Base-by-base conservation (phyloP, 2,888 invertebrate genomes). In the Minunthozetes semirufus region DNA sequence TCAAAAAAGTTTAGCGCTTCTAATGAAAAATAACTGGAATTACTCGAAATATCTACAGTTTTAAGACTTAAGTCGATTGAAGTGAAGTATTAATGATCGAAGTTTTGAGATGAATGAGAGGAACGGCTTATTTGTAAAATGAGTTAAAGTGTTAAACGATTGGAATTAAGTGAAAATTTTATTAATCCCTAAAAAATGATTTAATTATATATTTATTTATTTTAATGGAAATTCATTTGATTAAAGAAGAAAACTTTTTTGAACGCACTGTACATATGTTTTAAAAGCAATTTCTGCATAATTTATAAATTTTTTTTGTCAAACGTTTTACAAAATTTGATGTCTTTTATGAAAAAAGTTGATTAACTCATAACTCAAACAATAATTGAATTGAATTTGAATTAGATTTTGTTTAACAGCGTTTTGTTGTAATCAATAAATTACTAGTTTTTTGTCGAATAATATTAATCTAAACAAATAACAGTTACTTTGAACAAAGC, bases 401-500 rank as follows among this genome's bases (percentile, higher is more conserved):
- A 63, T 63, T 56, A 56, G 56, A 22, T 56, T 19, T 56, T 63
- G 63, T 63, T 63, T 63, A 63, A 63, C 63, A 63, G 63, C 33
- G 29, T 63, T 63, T 61, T 61, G 61, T 42, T 56, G 56, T 63
- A 25, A 27, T 63, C 38, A 63, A 63, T 63, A 27, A 63, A 63
- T 63, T 63, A 63, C 63, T 63, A 63, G 15, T 25, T 8, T 8
- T 6, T 61, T 61, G 61, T 61, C 29, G 17, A 63, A 11, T 63
- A 27, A 63, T 63, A 63, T 27, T 6, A 63, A 63, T 61, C 63
- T 63, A 63, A 63, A 63, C 63, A 63, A 63, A 33, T 27, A 61
- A 63, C 38, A 38, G 38, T 42, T 68, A 68, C 68, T 68, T 68
- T 68, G 68, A 63, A 33, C 63, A 63, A 63, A 63, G 63, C 63